Conservation (phyloP, 35 echinoderm and acorn worm species). For the Acanthaster planci region DNA sequence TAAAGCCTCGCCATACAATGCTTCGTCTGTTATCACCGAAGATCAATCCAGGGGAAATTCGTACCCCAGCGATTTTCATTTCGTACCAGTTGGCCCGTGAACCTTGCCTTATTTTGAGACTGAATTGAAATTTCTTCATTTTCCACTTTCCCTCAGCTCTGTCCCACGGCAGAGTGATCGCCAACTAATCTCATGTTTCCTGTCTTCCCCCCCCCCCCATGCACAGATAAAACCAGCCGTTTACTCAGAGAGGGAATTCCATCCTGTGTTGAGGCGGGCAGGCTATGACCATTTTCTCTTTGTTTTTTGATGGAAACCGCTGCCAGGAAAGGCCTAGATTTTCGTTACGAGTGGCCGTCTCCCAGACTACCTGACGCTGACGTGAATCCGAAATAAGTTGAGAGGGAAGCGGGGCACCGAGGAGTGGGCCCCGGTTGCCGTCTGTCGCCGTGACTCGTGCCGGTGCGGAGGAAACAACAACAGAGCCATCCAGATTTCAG, state of each 20-base stretch:
- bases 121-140: too few relatives aligned
- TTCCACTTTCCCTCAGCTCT: neutral
- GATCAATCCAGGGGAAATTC: neutral
- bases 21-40: too few relatives aligned
- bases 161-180: neutral
- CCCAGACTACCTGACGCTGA: constrained; percentile 16
- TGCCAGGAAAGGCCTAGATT: constrained; percentile 5
- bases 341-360: constrained; percentile 1
- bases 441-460: neutral
- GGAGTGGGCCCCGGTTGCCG: neutral
- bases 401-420: constrained; percentile 10
- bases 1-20: too few relatives aligned
- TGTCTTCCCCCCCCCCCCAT: neutral
- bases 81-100: neutral
- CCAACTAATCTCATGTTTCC: neutral
- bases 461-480: neutral
- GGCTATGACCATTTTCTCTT: neutral
- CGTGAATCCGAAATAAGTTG: constrained; percentile 9
- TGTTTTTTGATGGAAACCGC: neutral
- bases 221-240: neutral
- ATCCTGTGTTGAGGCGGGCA: neutral
- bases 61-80: neutral
- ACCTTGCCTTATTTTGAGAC: neutral
- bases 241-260: neutral
- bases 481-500: too few relatives aligned